Evolutionary conservation across 1,140 invertebrate genomes (phyloP).

Genomic region (Lepidurus apus): DNA sequence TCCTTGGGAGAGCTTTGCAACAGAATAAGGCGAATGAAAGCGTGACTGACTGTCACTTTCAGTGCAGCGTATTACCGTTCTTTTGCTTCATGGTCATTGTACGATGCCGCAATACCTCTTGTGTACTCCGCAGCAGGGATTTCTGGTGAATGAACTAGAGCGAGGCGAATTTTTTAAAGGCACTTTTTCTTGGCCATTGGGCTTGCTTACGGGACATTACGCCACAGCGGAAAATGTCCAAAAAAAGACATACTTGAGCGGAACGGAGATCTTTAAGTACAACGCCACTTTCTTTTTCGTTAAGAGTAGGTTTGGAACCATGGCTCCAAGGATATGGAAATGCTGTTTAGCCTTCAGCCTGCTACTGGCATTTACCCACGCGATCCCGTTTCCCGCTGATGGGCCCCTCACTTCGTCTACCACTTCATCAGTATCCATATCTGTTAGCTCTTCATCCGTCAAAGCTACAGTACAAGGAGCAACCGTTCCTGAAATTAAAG

Average conservation of each 20-base stretch:
- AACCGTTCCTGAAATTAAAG: neutral
- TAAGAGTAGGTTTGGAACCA: neutral
- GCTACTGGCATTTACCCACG: slow-evolving; percentile 5
- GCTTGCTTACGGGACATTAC: neutral
- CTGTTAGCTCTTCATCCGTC: slow-evolving; percentile 31
- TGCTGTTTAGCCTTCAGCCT: neutral
- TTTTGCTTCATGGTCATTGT: too few species aligned
- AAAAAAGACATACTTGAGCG: neutral
- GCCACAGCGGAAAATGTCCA: neutral
- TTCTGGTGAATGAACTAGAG: neutral
- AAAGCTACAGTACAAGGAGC: slow-evolving; percentile 6
- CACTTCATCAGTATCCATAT: slow-evolving; percentile 30
- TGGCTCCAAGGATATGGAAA: slow-evolving; percentile 21
- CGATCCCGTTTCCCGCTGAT: neutral
- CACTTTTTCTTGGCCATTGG: slow-evolving; percentile 2
- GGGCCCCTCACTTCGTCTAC: neutral
- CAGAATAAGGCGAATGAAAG: too few species aligned
- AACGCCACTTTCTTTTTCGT: neutral
- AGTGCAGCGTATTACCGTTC: too few species aligned
- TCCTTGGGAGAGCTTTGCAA: too few species aligned
- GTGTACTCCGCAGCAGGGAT: neutral
- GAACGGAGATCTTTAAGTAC: neutral
- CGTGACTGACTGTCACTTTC: too few species aligned
- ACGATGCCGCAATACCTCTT: neutral
- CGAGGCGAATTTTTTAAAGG: neutral